Conservation (phyloP, 2,888 invertebrate genomes). For the Netelia virgata region DNA sequence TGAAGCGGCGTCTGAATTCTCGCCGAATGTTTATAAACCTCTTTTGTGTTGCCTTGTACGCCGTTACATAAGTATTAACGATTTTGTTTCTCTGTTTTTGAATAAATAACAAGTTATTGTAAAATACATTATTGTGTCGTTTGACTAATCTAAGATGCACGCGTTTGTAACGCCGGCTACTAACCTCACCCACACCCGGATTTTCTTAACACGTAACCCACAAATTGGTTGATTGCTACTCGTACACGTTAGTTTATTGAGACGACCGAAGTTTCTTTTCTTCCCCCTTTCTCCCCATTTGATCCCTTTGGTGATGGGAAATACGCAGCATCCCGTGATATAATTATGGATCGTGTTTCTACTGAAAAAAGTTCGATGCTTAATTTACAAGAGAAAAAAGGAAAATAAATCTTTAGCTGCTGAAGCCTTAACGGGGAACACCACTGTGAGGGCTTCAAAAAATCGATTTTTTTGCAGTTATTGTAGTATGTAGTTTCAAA, state of each 20-base stretch:
- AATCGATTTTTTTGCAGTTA: too few relatives aligned
- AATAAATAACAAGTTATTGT: too few relatives aligned
- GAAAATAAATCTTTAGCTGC: constrained; percentile 27
- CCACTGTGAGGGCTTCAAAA: too few relatives aligned
- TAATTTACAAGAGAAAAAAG: constrained; percentile 11
- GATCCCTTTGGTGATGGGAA: constrained; percentile 13
- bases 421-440: constrained; percentile 31
- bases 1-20: too few relatives aligned
- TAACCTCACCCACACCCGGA: too few relatives aligned
- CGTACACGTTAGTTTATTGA: neutral
- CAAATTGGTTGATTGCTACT: neutral
- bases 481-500: too few relatives aligned
- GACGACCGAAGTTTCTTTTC: constrained; percentile 3
- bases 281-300: neutral
- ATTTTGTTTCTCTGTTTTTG: too few relatives aligned
- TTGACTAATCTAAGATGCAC: too few relatives aligned
- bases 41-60: too few relatives aligned
- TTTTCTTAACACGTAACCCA: neutral
- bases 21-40: constrained; percentile 10
- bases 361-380: neutral
- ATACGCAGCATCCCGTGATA: constrained; percentile 39
- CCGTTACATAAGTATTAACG: constrained; percentile 16
- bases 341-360: constrained; percentile 48
- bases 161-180: too few relatives aligned
- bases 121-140: too few relatives aligned